Evolutionary conservation across 2,888 invertebrate genomes (phyloP), one percentile per base, ranked within the genome.

Genomic region (Harmothoe impar): DNA sequence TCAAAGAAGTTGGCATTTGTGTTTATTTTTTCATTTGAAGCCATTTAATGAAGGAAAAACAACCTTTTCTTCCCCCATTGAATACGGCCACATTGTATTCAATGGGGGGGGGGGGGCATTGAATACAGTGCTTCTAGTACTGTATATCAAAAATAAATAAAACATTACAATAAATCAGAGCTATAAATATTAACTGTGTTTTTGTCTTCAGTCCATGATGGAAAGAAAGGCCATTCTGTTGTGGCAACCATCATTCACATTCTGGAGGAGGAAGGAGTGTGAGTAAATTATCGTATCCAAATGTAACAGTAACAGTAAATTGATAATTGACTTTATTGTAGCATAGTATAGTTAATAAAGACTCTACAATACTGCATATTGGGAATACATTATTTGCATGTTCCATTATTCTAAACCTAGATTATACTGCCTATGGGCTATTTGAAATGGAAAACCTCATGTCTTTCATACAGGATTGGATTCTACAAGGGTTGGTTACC

Each of bases 401-500:
- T 15, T 15, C 10, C 54, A n/a, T n/a, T n/a, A n/a, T n/a, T n/a
- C n/a, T n/a, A n/a, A n/a, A n/a, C n/a, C n/a, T n/a, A n/a, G n/a
- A n/a, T n/a, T 3, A n/a, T n/a, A n/a, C n/a, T n/a, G n/a, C n/a
- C n/a, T n/a, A n/a, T n/a, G n/a, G n/a, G n/a, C n/a, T n/a, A n/a
- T 5, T 62, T 62, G 3, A n/a, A n/a, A 7, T 15, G 3, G 20
- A 62, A 7, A 12, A 3, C n/a, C 62, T 15, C 62, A n/a, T 62
- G 20, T n/a, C n/a, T n/a, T n/a, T 20, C 62, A 43, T 94, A 89
- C 93, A 96, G 96, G 54, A 81, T 91, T n/a, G 94, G 94, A 10
- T 96, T 98, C 85, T 98, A 98, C 94, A 96, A 97, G 93, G 98
- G 98, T 3, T 96, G 98, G 89, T 96, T 97, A 54, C 98, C 98